A percentile compares a stretch with the other conserved stretches of the same genome.
These are phyloP conservation scores for Nephrotoma appendiculata DNA, from an alignment of 2,888 invertebrate genomes.

Conservation along the genomic window DNA sequence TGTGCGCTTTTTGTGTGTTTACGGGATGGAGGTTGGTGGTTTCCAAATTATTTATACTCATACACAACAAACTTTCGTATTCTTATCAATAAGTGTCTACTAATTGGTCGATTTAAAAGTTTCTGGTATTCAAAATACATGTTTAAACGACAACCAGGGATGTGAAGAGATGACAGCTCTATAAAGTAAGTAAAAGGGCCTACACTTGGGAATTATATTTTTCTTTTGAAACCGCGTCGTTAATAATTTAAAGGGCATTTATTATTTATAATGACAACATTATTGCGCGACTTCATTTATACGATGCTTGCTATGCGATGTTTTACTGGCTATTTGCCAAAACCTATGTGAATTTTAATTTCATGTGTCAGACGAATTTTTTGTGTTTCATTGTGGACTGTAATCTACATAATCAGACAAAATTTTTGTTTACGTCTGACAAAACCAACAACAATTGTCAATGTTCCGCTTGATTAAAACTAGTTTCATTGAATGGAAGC, in stretches of 20 bases:
- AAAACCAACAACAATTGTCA: too few relatives aligned
- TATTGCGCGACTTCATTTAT: background rate
- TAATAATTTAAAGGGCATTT: too few relatives aligned
- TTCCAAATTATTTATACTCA: background rate
- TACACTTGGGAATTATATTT: background rate
- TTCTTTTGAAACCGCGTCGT: too few relatives aligned
- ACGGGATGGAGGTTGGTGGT: background rate
- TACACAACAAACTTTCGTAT: background rate
- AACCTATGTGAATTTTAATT: background rate
- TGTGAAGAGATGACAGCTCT: background rate
- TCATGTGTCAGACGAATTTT: background rate
- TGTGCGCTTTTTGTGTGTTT: background rate
- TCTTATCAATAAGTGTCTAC: background rate
- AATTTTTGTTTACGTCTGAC: too few relatives aligned
- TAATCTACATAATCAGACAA: too few relatives aligned
- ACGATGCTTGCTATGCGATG: background rate
- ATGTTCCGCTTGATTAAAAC: too few relatives aligned
- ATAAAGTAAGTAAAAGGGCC: background rate
- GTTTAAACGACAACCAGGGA: too few relatives aligned
- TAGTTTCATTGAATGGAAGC: too few relatives aligned
- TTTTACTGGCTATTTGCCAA: background rate
- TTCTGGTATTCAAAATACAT: too few relatives aligned
- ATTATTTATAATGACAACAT: too few relatives aligned
- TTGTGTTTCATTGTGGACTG: too few relatives aligned
- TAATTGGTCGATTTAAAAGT: background rate